Evolutionary conservation across 1,140 invertebrate species (phyloP), one percentile per base, ranked within the genome.

Genomic region (Brachionus angularis): DNA sequence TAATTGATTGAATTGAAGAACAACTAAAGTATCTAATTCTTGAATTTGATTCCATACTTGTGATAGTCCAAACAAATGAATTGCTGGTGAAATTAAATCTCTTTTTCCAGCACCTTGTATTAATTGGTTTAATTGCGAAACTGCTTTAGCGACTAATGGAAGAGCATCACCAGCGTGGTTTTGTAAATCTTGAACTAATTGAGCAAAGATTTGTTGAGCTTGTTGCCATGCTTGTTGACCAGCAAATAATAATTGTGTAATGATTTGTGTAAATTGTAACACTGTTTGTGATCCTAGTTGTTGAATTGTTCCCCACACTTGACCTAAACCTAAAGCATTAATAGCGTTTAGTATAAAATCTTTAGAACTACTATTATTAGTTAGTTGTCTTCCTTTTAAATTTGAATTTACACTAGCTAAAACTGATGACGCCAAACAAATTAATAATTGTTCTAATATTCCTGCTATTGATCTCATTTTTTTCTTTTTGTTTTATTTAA

Each of bases 151-250:
- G 34, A 61, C 55, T 36, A 61, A 39, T 39, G 33, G 33, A 10
- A 44, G 25, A 44, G 55, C 55, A 44, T 61, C 39, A 44, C 27
- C 34, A 29, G 39, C 55, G n/a, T 61, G 55, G 55, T 61, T 61
- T 36, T 39, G 39, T 12, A 61, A 44, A 61, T 61, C 55, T 14
- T 21, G 12, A 12, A 36, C 55, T 12, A 61, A 44, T 44, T 61
- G 55, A 14, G 7, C 5, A 12, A 61, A 44, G 14, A 61, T 16
- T 1, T 25, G 31, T 29, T n/a, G 29, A n/a, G 39, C 55, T 44
- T 61, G 55, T 23, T 44, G 3, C 55, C 55, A 61, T 12, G 34
- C 34, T 34, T 61, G 29, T 61, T 61, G 55, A 42, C 55, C 55
- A 42, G 55, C 55, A 3, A 61, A 61, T 21, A 61, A 42, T 21